Conservation (phyloP, 2,113 vertebrate genomes). For the Loxodonta africana region DNA sequence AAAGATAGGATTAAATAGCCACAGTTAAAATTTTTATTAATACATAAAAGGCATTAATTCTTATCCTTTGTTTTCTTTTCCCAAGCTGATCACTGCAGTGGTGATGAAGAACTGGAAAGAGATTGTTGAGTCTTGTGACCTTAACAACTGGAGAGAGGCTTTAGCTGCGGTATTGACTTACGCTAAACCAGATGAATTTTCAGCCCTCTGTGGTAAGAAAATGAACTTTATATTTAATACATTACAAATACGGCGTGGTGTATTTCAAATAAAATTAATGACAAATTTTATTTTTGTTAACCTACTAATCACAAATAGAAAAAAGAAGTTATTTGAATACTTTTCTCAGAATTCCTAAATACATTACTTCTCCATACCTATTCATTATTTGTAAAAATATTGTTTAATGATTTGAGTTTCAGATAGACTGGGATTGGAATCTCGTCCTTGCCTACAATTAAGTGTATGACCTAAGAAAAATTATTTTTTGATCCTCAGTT, state of each 20-base stretch:
- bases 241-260: neutral
- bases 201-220: slow-evolving; percentile 94
- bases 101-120: slow-evolving; percentile 97
- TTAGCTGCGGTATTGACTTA: slow-evolving; percentile 98
- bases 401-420: slow-evolving; percentile 52
- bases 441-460: neutral
- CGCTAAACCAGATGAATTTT: slow-evolving; percentile 95
- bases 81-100: slow-evolving; percentile 97
- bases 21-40: slow-evolving; percentile 42
- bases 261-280: slow-evolving; percentile 4
- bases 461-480: neutral
- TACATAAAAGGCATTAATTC: slow-evolving; percentile 44
- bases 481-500: slow-evolving; percentile 29
- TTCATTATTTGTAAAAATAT: slow-evolving; percentile 32
- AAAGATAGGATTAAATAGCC: slow-evolving; percentile 18
- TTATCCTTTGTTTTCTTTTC: slow-evolving; percentile 28
- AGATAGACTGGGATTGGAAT: neutral
- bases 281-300: neutral
- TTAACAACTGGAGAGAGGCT: slow-evolving; percentile 97
- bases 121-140: slow-evolving; percentile 95
- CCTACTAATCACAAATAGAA: neutral
- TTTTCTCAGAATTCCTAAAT: slow-evolving; percentile 45
- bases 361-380: neutral
- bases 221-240: neutral
- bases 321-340: slow-evolving; percentile 5